Evolutionary conservation across 2,888 invertebrate genomes (phyloP), one percentile per base, ranked within the genome.

Genomic region (Diplolepis rosae): DNA sequence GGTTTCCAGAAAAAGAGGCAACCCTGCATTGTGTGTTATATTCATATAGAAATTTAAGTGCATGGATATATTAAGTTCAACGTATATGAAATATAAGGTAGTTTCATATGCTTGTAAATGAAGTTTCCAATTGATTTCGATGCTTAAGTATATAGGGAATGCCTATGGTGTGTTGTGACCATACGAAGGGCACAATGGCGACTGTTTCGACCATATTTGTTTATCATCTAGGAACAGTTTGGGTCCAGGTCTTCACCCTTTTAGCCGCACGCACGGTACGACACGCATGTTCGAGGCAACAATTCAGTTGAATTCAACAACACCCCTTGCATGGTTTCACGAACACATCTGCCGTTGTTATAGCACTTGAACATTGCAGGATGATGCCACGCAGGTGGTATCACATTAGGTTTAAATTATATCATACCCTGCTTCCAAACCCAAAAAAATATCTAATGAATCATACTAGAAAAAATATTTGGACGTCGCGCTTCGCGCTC

Each of bases 271-370:
- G 61, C 61, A 61, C 39, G 61, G 65, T 71, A 18, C 67, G 54
- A 35, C 70, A 72, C 39, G 69, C 77, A 72, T 72, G 75, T 73
- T 72, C 70, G 74, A 45, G 39, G 65, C 70, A 52, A 69, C 68
- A 80, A 76, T 79, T 75, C 74, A 69, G 71, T 71, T 70, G 73
- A 30, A 65, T 69, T 70, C 30, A 69, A 65, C 75, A 75, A 67
- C 69, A 56, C 18, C 28, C 65, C 65, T 81, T 82, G 76, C 74
- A 78, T 73, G 82, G 82, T 81, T 85, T 85, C 85, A 72, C 79
- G 24, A 35, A 66, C 80, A 79, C 85, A 84, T 84, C 84, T 84
- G 84, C 77, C 72, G 78, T 76, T 76, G 70, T 71, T 74, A 39
- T 56, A 61, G 24, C 39, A 61, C 39, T 61, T n/a, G 61, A 27